Percentiles rank a stretch among this genome's conserved stretches.
phyloP scores from a whole-genome alignment of 2,113 vertebrate genomes.

The Corythaeola cristata region DNA sequence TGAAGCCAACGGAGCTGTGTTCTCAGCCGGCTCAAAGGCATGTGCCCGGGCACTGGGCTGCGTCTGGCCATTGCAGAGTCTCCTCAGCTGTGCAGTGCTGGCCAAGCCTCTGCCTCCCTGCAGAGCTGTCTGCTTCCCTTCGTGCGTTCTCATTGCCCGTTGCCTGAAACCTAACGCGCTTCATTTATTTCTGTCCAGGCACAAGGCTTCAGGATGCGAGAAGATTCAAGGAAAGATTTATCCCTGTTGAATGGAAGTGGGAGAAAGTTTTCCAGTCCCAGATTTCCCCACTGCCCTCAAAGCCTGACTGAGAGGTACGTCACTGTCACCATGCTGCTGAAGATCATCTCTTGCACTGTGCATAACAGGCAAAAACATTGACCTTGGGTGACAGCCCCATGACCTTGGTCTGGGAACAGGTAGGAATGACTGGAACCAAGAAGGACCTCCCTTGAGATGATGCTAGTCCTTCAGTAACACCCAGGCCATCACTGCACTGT shows the following conservation, averaged over 20 bases:
- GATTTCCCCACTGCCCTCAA: accelerated
- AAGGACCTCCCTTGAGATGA: neutral
- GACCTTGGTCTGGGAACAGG: neutral
- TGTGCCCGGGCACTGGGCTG: neutral
- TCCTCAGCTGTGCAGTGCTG: neutral
- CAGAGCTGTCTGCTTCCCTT: neutral
- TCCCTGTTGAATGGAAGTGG: neutral
- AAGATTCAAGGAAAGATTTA: neutral
- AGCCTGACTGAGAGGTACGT: neutral
- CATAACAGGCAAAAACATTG: accelerated
- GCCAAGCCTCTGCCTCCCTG: neutral
- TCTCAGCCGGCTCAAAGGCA: neutral
- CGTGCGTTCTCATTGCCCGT: accelerated
- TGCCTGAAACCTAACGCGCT: accelerated
- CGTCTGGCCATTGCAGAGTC: neutral
- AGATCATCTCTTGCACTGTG: neutral
- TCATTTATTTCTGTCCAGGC: neutral
- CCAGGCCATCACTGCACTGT: neutral
- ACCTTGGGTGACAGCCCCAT: neutral
- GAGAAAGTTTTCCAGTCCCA: neutral
- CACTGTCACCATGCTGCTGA: neutral
- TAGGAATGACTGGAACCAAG: neutral
- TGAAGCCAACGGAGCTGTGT: accelerated
- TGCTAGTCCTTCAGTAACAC: neutral
- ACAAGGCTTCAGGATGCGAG: neutral